A percentile compares a stretch with the other conserved stretches of the same genome.
phyloP scores from a whole-genome alignment of 2,888 invertebrate species.

The Ectemnius cavifrons region DNA sequence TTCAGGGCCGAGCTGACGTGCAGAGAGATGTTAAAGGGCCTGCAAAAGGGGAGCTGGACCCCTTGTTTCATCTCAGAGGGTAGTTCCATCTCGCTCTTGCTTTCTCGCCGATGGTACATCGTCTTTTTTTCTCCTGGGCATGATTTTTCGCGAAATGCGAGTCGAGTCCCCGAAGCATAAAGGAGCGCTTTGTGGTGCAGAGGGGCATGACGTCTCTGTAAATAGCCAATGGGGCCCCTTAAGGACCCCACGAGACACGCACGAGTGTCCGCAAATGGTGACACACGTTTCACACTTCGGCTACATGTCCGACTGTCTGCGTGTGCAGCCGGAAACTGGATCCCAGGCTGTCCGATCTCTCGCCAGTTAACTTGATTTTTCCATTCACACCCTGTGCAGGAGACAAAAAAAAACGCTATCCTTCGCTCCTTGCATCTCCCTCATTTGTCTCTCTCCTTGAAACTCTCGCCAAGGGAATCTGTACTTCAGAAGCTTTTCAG shows the following conservation, averaged over 20 bases:
- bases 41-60: background rate
- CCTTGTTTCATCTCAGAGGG: slow-evolving; percentile 20
- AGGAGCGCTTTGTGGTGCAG: slow-evolving; percentile 36
- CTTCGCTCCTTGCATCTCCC: too few species aligned
- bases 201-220: slow-evolving; percentile 44
- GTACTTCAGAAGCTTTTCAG: too few species aligned
- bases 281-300: slow-evolving; percentile 56
- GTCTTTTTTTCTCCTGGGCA: background rate
- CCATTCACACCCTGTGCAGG: background rate
- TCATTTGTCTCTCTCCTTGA: too few species aligned
- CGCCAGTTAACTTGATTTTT: slow-evolving; percentile 24
- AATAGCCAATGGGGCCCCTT: slow-evolving; percentile 52
- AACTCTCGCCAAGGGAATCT: too few species aligned
- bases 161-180: slow-evolving; percentile 35
- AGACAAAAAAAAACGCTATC: background rate
- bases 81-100: background rate
- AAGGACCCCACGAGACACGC: slow-evolving; percentile 45
- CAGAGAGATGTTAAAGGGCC: background rate
- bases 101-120: background rate
- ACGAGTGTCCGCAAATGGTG: slow-evolving; percentile 52
- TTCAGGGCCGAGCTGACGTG: background rate
- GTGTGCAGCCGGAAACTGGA: slow-evolving; percentile 50
- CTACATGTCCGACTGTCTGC: slow-evolving; percentile 23
- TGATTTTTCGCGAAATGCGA: slow-evolving; percentile 57
- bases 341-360: slow-evolving; percentile 40